Conservation (phyloP, 2,113 vertebrate species). For the Amphilophus citrinellus region DNA sequence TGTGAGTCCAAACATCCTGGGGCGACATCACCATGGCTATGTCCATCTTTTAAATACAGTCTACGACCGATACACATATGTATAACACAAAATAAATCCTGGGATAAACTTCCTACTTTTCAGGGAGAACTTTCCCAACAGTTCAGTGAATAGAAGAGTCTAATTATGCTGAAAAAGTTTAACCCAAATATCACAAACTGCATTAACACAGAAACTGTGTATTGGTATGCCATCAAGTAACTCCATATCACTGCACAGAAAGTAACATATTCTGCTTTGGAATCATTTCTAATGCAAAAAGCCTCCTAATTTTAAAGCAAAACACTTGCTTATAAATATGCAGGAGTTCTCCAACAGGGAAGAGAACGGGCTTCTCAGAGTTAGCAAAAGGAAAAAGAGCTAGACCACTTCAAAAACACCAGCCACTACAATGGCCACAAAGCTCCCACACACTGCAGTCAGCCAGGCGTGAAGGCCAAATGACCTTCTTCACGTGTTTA, state of each 20-base stretch:
- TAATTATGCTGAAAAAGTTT: background rate
- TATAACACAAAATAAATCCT: background rate
- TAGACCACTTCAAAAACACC: slow-evolving; percentile 18
- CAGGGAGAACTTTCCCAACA: background rate
- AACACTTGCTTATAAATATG: slow-evolving; percentile 6
- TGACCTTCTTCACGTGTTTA: slow-evolving; percentile 60
- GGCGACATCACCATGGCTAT: no score
- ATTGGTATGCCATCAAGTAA: background rate
- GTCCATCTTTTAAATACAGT: no score
- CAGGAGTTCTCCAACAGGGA: background rate
- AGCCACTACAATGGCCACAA: background rate
- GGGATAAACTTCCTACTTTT: background rate
- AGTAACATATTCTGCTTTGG: slow-evolving; percentile 1
- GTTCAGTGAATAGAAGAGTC: background rate
- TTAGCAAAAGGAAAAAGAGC: slow-evolving; percentile 20
- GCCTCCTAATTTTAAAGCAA: background rate
- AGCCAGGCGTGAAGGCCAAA: slow-evolving; percentile 51
- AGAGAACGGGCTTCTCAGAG: background rate
- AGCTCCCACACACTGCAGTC: slow-evolving; percentile 4
- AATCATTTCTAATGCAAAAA: background rate
- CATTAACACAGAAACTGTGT: background rate
- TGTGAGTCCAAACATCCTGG: no score
- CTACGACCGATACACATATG: no score
- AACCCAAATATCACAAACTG: slow-evolving; percentile 13
- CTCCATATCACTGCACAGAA: background rate